phyloP scores from a whole-genome alignment of 1,140 invertebrate species.

The Caenorhabditis inopinata region DNA sequence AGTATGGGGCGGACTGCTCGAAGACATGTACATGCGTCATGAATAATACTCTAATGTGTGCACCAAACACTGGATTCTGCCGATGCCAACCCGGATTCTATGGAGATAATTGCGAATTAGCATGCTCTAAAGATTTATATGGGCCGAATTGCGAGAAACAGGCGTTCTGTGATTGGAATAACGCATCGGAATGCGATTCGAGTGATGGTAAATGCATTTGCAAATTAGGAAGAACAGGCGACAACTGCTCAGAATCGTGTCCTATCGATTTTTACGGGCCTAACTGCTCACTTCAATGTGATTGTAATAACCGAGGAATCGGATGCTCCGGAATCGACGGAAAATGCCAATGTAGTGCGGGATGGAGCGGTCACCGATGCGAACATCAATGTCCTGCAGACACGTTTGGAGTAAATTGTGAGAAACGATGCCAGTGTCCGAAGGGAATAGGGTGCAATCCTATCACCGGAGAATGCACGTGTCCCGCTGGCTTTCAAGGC shows the following conservation, averaged over 20 bases:
- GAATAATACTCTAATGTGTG: constrained; percentile 71
- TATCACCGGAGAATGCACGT: constrained; percentile 78
- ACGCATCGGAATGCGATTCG: constrained; percentile 73
- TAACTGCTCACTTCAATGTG: constrained; percentile 67
- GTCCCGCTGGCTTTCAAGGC: constrained; percentile 72
- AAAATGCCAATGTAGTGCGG: constrained; percentile 68
- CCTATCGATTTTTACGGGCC: constrained; percentile 66
- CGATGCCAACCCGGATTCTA: constrained; percentile 75
- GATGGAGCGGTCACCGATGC: constrained; percentile 68
- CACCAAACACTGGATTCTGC: constrained; percentile 79
- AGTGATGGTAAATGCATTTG: constrained; percentile 84
- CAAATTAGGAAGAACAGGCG: constrained; percentile 70
- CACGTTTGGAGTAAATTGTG: constrained; percentile 70
- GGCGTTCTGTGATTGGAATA: constrained; percentile 53
- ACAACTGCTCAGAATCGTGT: constrained; percentile 73
- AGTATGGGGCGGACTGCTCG: constrained; percentile 71
- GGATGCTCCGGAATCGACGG: constrained; percentile 68
- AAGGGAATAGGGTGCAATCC: constrained; percentile 83
- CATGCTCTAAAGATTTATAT: constrained; percentile 32
- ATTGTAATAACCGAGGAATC: constrained; percentile 67
- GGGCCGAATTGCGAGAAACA: constrained; percentile 49
- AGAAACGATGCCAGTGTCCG: constrained; percentile 80
- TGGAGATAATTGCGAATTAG: constrained; percentile 45
- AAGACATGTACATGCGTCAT: constrained; percentile 56
- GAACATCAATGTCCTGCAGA: constrained; percentile 53